phyloP scores from a whole-genome alignment of 2,888 invertebrate genomes.

The Tenodera sinensis region DNA sequence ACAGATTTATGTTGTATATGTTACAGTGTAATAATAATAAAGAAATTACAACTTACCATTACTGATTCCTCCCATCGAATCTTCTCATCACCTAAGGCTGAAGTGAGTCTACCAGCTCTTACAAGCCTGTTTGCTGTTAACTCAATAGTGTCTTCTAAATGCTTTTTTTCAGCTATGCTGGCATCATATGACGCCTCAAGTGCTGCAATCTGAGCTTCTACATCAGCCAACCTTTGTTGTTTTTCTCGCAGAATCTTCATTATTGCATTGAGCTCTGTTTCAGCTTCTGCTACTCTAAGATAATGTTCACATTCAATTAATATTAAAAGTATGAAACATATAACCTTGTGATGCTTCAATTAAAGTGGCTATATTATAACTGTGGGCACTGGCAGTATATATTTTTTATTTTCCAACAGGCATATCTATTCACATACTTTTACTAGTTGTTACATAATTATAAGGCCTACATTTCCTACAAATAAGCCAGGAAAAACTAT shows the following conservation, averaged over 20 bases:
- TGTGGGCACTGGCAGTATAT: too few relatives aligned
- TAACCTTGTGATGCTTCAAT: neutral
- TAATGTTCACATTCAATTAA: slow-evolving; percentile 39
- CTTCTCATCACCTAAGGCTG: slow-evolving; percentile 84
- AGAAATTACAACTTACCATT: slow-evolving; percentile 43
- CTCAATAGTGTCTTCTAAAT: slow-evolving; percentile 68
- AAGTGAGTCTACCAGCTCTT: slow-evolving; percentile 79
- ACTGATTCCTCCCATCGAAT: slow-evolving; percentile 77
- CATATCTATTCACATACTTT: too few relatives aligned
- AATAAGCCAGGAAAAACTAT: too few relatives aligned
- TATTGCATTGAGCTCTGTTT: slow-evolving; percentile 69
- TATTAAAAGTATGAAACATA: slow-evolving; percentile 30
- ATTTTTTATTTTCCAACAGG: too few relatives aligned
- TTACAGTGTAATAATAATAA: neutral
- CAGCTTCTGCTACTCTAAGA: slow-evolving; percentile 70
- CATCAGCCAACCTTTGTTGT: slow-evolving; percentile 75
- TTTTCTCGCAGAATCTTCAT: slow-evolving; percentile 74
- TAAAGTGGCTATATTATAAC: too few relatives aligned
- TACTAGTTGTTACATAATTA: too few relatives aligned
- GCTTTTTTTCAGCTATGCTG: slow-evolving; percentile 71
- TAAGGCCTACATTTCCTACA: too few relatives aligned
- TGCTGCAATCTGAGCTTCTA: slow-evolving; percentile 64
- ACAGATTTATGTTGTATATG: neutral
- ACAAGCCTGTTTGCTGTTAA: slow-evolving; percentile 73
- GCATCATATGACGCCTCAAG: slow-evolving; percentile 63